Conservation (phyloP, 2,113 vertebrate genomes). For the Talpa occidentalis region DNA sequence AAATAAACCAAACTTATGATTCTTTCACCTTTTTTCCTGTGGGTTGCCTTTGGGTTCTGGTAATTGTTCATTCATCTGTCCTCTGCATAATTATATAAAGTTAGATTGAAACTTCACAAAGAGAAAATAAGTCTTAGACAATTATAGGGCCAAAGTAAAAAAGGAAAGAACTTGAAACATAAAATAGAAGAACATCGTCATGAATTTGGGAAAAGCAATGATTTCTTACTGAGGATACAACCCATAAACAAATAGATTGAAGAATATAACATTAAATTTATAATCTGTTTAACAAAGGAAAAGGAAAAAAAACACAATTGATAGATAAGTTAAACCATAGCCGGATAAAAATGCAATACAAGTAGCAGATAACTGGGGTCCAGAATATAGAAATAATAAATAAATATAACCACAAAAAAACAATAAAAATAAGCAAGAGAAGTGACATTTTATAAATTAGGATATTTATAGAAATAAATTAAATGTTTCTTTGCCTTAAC, state of each 20-base stretch:
- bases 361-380: background rate
- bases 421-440: background rate
- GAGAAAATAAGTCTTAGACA: background rate
- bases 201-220: background rate
- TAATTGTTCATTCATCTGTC: background rate
- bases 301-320: background rate
- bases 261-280: background rate
- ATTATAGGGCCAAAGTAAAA: no score
- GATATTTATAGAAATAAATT: background rate
- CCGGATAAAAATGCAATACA: background rate
- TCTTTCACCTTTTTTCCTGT: background rate
- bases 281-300: background rate
- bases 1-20: background rate
- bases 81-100: background rate
- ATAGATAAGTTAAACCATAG: background rate
- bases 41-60: background rate
- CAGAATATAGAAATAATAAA: background rate
- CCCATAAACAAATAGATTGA: background rate
- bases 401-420: background rate
- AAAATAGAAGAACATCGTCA: background rate
- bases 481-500: no score
- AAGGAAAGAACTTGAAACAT: background rate
- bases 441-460: background rate
- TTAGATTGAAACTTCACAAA: background rate
- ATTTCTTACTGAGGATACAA: background rate